Conservation (phyloP, 2,797 vertebrate genomes). For the Gallinago stenura region DNA sequence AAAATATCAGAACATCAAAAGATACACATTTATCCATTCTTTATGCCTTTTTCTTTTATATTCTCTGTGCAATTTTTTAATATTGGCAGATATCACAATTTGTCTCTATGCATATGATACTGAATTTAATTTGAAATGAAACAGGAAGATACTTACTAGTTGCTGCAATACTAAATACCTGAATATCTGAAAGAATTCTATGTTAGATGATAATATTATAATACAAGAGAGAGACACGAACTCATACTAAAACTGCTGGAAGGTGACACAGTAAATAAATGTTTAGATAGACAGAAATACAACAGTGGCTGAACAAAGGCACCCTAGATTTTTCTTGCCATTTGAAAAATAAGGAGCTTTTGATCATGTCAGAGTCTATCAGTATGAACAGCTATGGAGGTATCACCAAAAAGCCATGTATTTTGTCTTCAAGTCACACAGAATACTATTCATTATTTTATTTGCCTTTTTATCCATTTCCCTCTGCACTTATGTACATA, state of each 20-base stretch:
- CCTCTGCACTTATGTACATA: background rate
- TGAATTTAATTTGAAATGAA: background rate
- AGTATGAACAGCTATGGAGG: background rate
- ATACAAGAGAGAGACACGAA: background rate
- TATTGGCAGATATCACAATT: background rate
- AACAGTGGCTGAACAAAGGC: background rate
- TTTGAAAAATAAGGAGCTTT: background rate
- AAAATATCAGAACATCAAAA: background rate
- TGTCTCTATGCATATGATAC: background rate
- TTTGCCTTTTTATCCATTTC: background rate
- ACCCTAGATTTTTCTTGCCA: background rate
- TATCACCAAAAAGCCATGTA: background rate
- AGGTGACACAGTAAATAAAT: background rate
- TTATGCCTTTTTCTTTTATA: background rate
- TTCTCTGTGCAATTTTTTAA: background rate
- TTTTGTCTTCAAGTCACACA: background rate
- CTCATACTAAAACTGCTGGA: background rate
- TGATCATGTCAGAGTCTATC: background rate
- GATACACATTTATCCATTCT: background rate
- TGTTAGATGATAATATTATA: background rate
- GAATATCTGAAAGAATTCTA: background rate
- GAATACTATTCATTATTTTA: conserved; percentile 12
- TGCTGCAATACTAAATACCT: background rate
- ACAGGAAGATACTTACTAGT: background rate
- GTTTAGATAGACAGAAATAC: background rate